Percentiles rank a stretch among this genome's conserved stretches.
Conservation (phyloP, 1,140 invertebrate genomes). For the Drosophila obscura region DNA sequence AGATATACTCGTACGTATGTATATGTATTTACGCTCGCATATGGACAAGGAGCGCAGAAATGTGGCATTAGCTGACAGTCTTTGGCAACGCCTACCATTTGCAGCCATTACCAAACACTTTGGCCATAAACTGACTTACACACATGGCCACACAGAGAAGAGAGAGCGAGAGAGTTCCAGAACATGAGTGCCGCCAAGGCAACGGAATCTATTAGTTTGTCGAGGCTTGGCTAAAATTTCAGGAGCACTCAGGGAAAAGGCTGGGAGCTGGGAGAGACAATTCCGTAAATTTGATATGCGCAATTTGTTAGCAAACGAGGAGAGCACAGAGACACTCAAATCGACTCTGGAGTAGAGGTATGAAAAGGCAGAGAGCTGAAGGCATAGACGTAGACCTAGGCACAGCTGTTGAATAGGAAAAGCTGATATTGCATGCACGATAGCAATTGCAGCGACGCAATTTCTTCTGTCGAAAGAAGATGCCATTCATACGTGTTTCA, state of each 20-base stretch:
- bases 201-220: constrained; percentile 80
- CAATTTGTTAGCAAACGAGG: constrained; percentile 76
- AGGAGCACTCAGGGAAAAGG: constrained; percentile 16
- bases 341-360: too few species aligned
- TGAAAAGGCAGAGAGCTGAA: too few species aligned
- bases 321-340: constrained; percentile 1
- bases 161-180: neutral
- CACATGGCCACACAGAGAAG: neutral
- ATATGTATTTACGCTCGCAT: neutral
- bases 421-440: too few species aligned
- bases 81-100: constrained; percentile 73
- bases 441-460: too few species aligned
- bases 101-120: constrained; percentile 72
- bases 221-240: constrained; percentile 54
- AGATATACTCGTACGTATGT: too few species aligned
- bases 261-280: constrained; percentile 48
- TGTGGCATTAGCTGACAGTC: constrained; percentile 59
- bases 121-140: constrained; percentile 37
- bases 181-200: constrained; percentile 27
- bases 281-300: constrained; percentile 81
- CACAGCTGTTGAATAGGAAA: too few species aligned
- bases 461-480: too few species aligned
- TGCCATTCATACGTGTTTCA: too few species aligned
- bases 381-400: too few species aligned
- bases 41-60: constrained; percentile 56